Base-by-base conservation (phyloP, 2,888 invertebrate species). In the Seladonia tumulorum region DNA sequence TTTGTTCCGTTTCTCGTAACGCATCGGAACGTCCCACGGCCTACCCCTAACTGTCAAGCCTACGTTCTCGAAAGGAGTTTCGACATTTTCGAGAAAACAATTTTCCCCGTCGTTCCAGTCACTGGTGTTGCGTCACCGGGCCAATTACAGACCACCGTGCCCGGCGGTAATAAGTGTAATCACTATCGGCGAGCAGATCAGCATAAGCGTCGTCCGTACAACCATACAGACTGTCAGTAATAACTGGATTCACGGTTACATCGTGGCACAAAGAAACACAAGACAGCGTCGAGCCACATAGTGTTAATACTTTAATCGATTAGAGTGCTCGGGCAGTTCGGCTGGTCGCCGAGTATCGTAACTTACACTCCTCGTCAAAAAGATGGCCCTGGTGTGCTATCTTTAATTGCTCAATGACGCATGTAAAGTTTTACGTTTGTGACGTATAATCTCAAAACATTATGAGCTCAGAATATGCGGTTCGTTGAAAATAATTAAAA, bases 301-400 rank as follows among this genome's bases (percentile, higher is more conserved):
- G 70, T 47, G 63, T 82, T 73, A 80, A 82, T 82, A 45, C 73
- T 16, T 45, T 53, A 60, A 82, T 82, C 72, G 80, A 82, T 82
- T 60, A 63, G 75, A 74, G 42, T 7, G 66, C 45, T 66, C 49
- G 66, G 29, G 53, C n/a, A 22, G 4, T 25, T 16, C 68, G 18
- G 14, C 60, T 35, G 22, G 42, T 45, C 71, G 2, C 10, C 16
- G 14, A 25, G 18, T 18, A 35, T 42, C 29, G 63, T 53, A 80
- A 66, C 35, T 53, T 81, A 66, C 47, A n/a, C n/a, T n/a, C n/a
- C n/a, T n/a, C n/a, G n/a, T n/a, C n/a, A n/a, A n/a, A n/a, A n/a
- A n/a, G n/a, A n/a, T n/a, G n/a, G n/a, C n/a, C n/a, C n/a, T n/a
- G n/a, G n/a, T n/a, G n/a, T n/a, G n/a, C n/a, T n/a, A n/a, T n/a